Evolutionary conservation across 2,797 vertebrate species (phyloP), one percentile per base, ranked within the genome.

Genomic region (Anomalospiza imberbis): DNA sequence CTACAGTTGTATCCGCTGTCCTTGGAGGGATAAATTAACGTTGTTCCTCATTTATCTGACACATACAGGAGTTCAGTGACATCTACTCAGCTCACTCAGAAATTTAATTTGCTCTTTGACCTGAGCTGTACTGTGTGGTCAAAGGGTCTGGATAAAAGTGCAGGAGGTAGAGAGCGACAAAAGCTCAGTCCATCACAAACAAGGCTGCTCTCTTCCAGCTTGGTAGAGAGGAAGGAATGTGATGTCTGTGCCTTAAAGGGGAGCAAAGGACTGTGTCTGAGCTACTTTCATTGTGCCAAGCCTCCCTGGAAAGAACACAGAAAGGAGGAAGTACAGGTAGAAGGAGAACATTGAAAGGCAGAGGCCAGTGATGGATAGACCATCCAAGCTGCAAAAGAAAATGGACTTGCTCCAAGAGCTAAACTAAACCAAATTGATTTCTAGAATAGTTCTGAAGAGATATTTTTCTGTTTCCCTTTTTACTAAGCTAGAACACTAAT

Each of bases 51-150:
- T 70, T 88, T 86, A 89, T 67, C 34, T 66, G 85, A 78, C 2
- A 20, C 29, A 50, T 47, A 48, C 40, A 96, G 85, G 91, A 97
- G 93, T 95, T 97, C 97, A 50, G 68, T 94, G 97, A 96, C 92
- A 97, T 97, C 95, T 79, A 32, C 79, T 83, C 97, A 96, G 96
- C 96, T 98, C 95, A 91, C 86, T 97, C 93, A 95, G 93, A 95
- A 92, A 95, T 95, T 98, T 98, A 97, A 98, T 97, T 98, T 97
- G 95, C 78, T 88, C 94, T 98, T 97, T 98, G 97, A 98, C 98
- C 98, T 96, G 97, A 98, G 94, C 96, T 98, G 96, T 98, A 97
- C 97, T 97, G 98, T 83, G 93, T 95, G 97, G 94, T 97, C 97
- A 98, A 85, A 97, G 92, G 87, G 85, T 92, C 94, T 98, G 97